Evolutionary conservation across 2,113 vertebrate species (phyloP).

Genomic region (Hylia prasina): DNA sequence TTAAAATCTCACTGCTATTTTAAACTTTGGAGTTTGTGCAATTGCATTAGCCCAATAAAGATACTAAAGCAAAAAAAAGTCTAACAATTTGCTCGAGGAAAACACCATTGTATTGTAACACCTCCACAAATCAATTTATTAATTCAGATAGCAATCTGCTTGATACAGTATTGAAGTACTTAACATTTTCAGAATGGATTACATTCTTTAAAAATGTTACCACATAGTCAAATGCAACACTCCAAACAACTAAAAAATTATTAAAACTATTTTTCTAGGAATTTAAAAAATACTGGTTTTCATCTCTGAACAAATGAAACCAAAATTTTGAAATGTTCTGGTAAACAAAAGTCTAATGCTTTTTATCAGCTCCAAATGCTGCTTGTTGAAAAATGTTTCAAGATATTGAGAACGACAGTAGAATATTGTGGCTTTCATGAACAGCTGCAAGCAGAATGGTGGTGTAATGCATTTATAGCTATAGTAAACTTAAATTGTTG

Average conservation of each 20-base stretch:
- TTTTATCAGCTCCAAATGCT: neutral
- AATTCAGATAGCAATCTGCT: neutral
- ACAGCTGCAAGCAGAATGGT: neutral
- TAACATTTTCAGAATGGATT: neutral
- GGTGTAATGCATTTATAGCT: neutral
- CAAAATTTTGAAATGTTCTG: neutral
- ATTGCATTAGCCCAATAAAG: neutral
- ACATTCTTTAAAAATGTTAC: neutral
- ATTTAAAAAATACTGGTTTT: neutral
- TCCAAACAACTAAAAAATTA: neutral
- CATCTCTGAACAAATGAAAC: neutral
- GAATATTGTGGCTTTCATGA: constrained; percentile 18
- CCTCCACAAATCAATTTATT: neutral
- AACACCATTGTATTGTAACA: neutral
- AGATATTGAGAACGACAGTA: neutral
- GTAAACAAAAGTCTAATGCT: neutral
- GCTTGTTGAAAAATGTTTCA: neutral
- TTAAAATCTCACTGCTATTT: neutral
- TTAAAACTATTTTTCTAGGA: neutral
- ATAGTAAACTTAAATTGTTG: constrained; percentile 3
- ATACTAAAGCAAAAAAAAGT: neutral
- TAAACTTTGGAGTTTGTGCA: neutral
- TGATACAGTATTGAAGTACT: neutral
- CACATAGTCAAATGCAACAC: neutral
- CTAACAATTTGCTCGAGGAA: neutral